Conservation (phyloP, 2,113 vertebrate species). For the Atrichornis clamosus region DNA sequence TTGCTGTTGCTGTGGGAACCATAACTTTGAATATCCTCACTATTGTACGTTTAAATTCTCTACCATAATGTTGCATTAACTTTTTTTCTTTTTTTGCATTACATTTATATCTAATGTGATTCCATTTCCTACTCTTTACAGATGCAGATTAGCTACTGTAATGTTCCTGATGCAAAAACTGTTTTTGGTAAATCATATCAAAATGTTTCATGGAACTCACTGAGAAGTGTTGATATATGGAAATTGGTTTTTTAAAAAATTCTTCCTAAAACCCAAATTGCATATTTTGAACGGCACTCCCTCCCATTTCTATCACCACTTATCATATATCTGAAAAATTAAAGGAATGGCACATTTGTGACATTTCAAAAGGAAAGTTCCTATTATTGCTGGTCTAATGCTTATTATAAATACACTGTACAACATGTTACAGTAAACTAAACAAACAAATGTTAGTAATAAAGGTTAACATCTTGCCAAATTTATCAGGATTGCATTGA, state of each 20-base stretch:
- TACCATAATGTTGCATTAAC: conserved; percentile 62
- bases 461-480: conserved; percentile 38
- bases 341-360: conserved; percentile 40
- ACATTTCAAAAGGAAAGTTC: conserved; percentile 4
- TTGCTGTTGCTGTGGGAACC: conserved; percentile 59
- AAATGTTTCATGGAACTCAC: conserved; percentile 75
- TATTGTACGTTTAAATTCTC: conserved; percentile 63
- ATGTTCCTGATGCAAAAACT: conserved; percentile 71
- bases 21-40: conserved; percentile 53
- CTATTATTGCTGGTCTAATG: neutral
- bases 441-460: conserved; percentile 3
- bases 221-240: conserved; percentile 75
- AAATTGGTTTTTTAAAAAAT: conserved; percentile 74
- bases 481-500: conserved; percentile 23
- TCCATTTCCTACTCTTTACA: conserved; percentile 74
- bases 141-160: conserved; percentile 74
- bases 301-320: conserved; percentile 40
- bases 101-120: conserved; percentile 74
- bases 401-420: neutral
- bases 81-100: conserved; percentile 52
- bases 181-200: conserved; percentile 81
- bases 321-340: conserved; percentile 60
- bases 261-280: conserved; percentile 69
- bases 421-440: conserved; percentile 9
- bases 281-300: conserved; percentile 43